A percentile compares a stretch with the other conserved stretches of the same genome.
phyloP scores from a whole-genome alignment of 2,888 invertebrate genomes.

The Drosophila siamana region DNA sequence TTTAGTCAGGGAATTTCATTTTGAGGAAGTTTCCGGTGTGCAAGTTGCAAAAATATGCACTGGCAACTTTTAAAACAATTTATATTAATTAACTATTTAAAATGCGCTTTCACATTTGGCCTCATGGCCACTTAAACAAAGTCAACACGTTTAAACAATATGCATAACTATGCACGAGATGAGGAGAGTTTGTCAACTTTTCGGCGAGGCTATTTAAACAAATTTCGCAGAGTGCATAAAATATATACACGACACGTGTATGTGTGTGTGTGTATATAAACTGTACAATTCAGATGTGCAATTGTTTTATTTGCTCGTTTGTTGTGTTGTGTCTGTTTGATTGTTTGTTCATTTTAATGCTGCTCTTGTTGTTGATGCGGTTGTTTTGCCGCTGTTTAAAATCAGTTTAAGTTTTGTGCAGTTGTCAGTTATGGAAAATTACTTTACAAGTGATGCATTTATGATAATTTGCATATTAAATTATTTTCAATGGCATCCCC shows the following conservation, averaged over 20 bases:
- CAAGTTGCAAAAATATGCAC: constrained; percentile 13
- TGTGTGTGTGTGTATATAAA: not conserved
- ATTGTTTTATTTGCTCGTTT: constrained; percentile 39
- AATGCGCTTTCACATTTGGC: constrained; percentile 51
- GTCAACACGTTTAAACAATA: constrained; percentile 60
- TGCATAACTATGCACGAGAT: constrained; percentile 40
- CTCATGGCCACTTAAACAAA: constrained; percentile 64
- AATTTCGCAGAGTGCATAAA: constrained; percentile 52
- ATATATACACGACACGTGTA: not conserved
- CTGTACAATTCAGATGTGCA: constrained; percentile 16
- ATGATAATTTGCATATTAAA: constrained; percentile 79
- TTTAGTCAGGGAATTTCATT: not conserved
- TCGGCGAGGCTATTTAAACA: constrained; percentile 65
- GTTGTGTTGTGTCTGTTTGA: constrained; percentile 31
- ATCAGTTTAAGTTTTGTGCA: constrained; percentile 72
- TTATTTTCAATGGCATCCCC: constrained; percentile 67
- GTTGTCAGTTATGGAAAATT: constrained; percentile 71
- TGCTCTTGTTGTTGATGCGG: constrained; percentile 54
- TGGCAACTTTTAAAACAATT: constrained; percentile 42
- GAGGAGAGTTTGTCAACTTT: constrained; percentile 67
- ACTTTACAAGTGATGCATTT: constrained; percentile 75
- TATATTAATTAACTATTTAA: constrained; percentile 72
- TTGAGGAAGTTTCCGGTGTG: not conserved
- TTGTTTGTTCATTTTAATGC: constrained; percentile 64
- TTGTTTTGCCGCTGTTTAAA: constrained; percentile 62